Base-by-base conservation (phyloP, 2,888 invertebrate genomes). In the Epirrhoe alternata region DNA sequence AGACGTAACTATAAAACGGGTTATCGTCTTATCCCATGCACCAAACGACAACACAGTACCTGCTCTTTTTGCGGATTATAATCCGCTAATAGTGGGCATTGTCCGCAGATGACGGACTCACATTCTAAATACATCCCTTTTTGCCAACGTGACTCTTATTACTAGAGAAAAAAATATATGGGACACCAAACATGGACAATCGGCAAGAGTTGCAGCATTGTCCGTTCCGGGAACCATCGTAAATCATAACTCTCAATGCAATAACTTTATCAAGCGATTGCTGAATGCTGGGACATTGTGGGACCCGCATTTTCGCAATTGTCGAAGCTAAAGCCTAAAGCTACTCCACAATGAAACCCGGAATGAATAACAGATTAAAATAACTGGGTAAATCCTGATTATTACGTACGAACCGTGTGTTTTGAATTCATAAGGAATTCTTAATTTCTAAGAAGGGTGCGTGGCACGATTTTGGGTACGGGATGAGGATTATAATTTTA, bases 21-120 rank as follows among this genome's bases (percentile, higher is more conserved):
- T 53, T 66, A 56, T 54, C 49, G 68, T 74, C 83, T 78, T 68
- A 68, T 74, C 60, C 57, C 77, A 76, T 73, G 69, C 55, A 51
- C 73, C 72, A 69, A 68, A 69, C 70, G 61, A 74, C 68, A 71
- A 75, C 74, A 79, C 74, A 79, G 85, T 90, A 90, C 91, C 92
- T 92, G 92, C 90, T 87, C 86, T 89, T 91, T 90, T 91, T 88
- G 91, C 86, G 79, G 80, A 86, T 88, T 85, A 87, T 90, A 90
- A 91, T 89, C 88, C 88, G 86, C 84, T 91, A 92, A 92, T 91
- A 90, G 92, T 88, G 89, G 92, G 91, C 92, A 91, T 92, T 92
- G 92, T 92, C 88, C 87, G 65, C 86, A 86, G 84, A 86, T 85
- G 88, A 88, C 85, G 86, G 87, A 86, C 85, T 79, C 77, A 80